Base-by-base conservation (phyloP, 1,140 invertebrate species). In the Pomacea maculata region DNA sequence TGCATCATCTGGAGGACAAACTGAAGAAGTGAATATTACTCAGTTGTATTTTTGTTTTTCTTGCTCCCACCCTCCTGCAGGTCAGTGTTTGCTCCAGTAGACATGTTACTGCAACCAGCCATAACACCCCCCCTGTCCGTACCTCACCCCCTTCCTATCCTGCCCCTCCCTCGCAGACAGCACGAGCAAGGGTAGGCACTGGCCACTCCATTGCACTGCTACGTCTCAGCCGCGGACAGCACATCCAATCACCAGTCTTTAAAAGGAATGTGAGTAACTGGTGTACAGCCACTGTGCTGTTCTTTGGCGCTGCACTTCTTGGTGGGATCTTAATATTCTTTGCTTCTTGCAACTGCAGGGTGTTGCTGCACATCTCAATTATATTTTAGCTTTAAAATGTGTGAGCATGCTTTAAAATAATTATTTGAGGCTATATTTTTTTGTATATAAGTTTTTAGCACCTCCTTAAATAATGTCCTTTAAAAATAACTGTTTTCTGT, bases 221-320 rank as follows among this genome's bases (percentile, higher is more conserved):
- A 25, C 77, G 77, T 55, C 77, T 78, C 15, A 78, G 77, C 65
- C 77, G 77, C 3, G 77, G 77, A 57, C 77, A 78, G 67, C 45
- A 64, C 12, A 17, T 15, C 29, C 65, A 65, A 17, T 52, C 11
- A 57, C 61, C 21, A 63, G 11, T 63, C 17, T 11, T 75, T 15
- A 54, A 17, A n/a, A 57, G 25, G 10, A 21, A 21, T 21, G n/a
- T 34, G n/a, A 57, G 57, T 75, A 57, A 75, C 17, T 57, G 57
- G 57, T 63, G 74, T 75, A 75, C 57, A 61, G 57, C 57, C 57
- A 61, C 57, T 61, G 15, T 61, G 11, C 57, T 4, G 57, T 11
- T 45, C 57, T 61, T 61, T 75, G 74, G 64, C 74, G 57, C 64
- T 63, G 64, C 57, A 11, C 73, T 17, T 45, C 67, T 70, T 34